Base-by-base conservation (phyloP, 1,140 invertebrate species). In the Achatina immaculata region DNA sequence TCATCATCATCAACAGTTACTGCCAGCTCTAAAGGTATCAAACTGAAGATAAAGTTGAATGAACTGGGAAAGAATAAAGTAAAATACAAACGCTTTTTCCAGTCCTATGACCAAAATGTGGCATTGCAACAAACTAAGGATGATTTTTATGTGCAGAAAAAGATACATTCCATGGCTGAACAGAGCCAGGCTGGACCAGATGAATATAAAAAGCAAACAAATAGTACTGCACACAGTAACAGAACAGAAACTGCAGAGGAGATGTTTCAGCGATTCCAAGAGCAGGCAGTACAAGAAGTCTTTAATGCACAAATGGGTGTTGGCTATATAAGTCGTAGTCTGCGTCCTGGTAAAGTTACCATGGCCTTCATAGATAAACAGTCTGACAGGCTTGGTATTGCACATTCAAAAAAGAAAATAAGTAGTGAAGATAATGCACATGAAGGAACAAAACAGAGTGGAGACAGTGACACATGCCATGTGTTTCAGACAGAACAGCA, bases 221-320 rank as follows among this genome's bases (percentile, higher is more conserved):
- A 62, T 3, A 62, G 4, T 1, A 2, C 58, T 31, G n/a, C n/a
- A 28, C 9, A 62, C n/a, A 31, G 72, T 74, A 34, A 62, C 31
- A 68, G n/a, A 45, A 38, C 38, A 28, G 78, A 80, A 45, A 80
- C 66, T 42, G 68, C 78, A 16, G 78, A 80, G 31, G 78, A 80
- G 40, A 80, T 80, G 78, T 80, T 80, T 72, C 78, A 80, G 68
- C 9, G 78, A 0, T 71, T 51, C 45, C 66, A 80, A 66, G 34
- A 80, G 36, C 78, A 80, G 40, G 78, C 78, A 6, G 28, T 55
- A 36, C 66, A 58, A 40, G 78, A 80, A 72, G 78, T 80, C 9
- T 34, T 65, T 28, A 80, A 80, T 24, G 78, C 78, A 16, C 78
- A 55, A 31, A 28, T 80, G 24, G 78, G 78, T 4, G 62, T 80